Percentiles rank a stretch among this genome's conserved stretches.
Evolutionary conservation across 2,888 invertebrate species (phyloP).

Genomic region (Liodrosophila aerea): DNA sequence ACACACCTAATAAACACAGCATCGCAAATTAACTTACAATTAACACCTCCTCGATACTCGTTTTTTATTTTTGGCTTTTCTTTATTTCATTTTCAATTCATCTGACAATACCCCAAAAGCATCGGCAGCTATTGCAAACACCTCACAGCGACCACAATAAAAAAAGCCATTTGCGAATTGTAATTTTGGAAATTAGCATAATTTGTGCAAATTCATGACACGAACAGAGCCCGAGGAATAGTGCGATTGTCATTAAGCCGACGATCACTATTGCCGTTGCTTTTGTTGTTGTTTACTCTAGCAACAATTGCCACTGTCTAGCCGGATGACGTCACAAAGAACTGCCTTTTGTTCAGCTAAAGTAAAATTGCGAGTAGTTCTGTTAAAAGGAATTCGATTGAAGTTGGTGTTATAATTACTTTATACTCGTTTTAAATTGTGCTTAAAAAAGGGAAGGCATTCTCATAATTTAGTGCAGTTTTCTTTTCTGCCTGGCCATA

Average conservation of each 20-base stretch:
- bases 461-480: no score
- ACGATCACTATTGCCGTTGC: conserved; percentile 7
- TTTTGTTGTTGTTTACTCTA: background rate
- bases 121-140: conserved; percentile 53
- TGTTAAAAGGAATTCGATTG: no score
- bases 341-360: no score
- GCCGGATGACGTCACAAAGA: background rate
- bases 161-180: conserved; percentile 64
- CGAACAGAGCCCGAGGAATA: conserved; percentile 41
- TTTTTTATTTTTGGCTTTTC: conserved; percentile 38
- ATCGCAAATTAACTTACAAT: conserved; percentile 63
- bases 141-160: conserved; percentile 16
- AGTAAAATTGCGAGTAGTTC: no score
- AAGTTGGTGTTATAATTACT: no score
- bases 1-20: conserved; percentile 14
- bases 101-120: conserved; percentile 33
- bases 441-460: no score
- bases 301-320: conserved; percentile 2
- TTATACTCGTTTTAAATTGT: no score
- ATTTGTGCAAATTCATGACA: conserved; percentile 78
- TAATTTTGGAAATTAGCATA: conserved; percentile 75
- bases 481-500: no score
- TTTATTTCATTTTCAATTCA: background rate
- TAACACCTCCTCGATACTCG: conserved; percentile 55
- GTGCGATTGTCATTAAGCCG: conserved; percentile 11